Base-by-base conservation (phyloP, 1,140 invertebrate genomes). In the Monomorium pharaonis region DNA sequence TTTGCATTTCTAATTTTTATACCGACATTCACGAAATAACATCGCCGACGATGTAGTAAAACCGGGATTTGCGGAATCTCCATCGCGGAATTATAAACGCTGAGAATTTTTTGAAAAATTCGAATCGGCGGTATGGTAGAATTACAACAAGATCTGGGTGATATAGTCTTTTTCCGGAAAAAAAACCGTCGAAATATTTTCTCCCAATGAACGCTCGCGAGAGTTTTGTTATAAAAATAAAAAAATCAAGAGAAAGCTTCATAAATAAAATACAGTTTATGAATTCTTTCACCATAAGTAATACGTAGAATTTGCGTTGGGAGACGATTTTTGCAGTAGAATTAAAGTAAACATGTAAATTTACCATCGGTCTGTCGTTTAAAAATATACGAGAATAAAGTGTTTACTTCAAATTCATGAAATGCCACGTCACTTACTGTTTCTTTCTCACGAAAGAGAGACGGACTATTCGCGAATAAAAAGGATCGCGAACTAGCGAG, bases 1-100 rank as follows among this genome's bases (percentile, higher is more conserved):
- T 83, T 27, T 74, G 65, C 78, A 83, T 83, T 83, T 83, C 78
- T 83, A 83, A 83, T 83, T 83, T 83, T 83, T 83, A 83, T 74
- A 83, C 67, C 51, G 78, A 74, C 78, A 74, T 83, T 72, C 78
- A 33, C 67, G 78, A 83, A 74, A 74, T 74, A 72, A 74, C 78
- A 74, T 83, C 27, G 51, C 24, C 54, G 24, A 58, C 78, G 78
- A 74, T 74, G 67, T 47, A 83, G 67, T 44, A 58, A 83, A 83
- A 83, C 24, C 37, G 78, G 49, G 78, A 83, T 83, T 58, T 74
- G 37, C 37, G 67, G 67, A 83, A 83, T 83, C 67, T 74, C 37
- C 67, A 27, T 83, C 24, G 24, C 27, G 24, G 67, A 72, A 83
- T 83, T 72, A 83, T 83, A 74, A 67, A 74, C n/a, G 67, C 14